Evolutionary conservation across 2,888 invertebrate genomes (phyloP), one percentile per base, ranked within the genome.

Genomic region (Alloscopus bannaensis): DNA sequence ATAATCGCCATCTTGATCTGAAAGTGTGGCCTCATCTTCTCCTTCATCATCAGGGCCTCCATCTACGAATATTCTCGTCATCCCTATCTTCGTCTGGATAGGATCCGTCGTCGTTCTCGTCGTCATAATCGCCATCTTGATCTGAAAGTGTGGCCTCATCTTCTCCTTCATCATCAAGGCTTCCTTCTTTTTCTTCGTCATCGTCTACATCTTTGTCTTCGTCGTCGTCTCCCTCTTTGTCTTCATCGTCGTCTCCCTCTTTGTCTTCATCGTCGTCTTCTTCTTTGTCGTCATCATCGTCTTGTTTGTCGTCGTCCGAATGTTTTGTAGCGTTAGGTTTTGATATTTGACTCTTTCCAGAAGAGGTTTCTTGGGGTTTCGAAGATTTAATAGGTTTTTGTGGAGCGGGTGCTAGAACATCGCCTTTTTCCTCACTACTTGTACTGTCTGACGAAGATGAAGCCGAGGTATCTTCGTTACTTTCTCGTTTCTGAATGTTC

Each of bases 121-220:
- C n/a, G n/a, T n/a, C n/a, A n/a, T n/a, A n/a, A n/a, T n/a, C n/a
- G n/a, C n/a, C n/a, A n/a, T n/a, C n/a, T n/a, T n/a, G n/a, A n/a
- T n/a, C n/a, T n/a, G n/a, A n/a, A n/a, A n/a, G n/a, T n/a, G n/a
- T n/a, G n/a, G 50, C 20, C 57, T 57, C 20, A n/a, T 60, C 18
- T 3, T 55, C 65, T 11, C 52, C 22, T 65, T 73, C 20, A 28
- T 31, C 55, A n/a, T 59, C 66, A 47, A 57, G 24, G 16, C 62
- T 36, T 3, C 47, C 55, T n/a, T 57, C 45, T 11, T 72, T 8
- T 16, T 47, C 18, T 8, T 66, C 20, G 11, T 66, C 24, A 6
- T 66, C 59, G 8, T 76, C 60, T 8, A 29, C 13, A 42, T 64
- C 24, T n/a, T 76, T 31, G 31, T 68, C 28, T 13, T 75, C 57